A percentile compares a stretch with the other conserved stretches of the same genome.
Evolutionary conservation across 2,888 invertebrate genomes (phyloP).

Genomic region (Archips crataeganus): DNA sequence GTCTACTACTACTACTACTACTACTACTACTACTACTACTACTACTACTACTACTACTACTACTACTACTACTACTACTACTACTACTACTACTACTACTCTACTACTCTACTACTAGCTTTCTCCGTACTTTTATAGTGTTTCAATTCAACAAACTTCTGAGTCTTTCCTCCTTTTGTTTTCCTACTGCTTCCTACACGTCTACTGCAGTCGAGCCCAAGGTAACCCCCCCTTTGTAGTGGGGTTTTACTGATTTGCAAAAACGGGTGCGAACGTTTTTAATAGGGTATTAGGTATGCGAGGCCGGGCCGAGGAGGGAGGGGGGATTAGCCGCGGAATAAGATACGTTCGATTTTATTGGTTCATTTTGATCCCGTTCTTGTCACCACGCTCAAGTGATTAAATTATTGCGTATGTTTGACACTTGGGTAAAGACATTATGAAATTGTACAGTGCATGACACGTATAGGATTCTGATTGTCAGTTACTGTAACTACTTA

Average conservation of each 20-base stretch:
- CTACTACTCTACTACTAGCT: too few species aligned
- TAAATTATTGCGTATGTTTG: not conserved
- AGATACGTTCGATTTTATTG: slow-evolving; percentile 34
- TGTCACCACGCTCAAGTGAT: slow-evolving; percentile 7
- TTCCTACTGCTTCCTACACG: slow-evolving; percentile 7
- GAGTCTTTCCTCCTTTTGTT: not conserved
- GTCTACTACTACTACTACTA: too few species aligned
- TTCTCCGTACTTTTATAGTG: too few species aligned
- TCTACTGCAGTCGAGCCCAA: slow-evolving; percentile 30
- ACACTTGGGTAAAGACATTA: not conserved
- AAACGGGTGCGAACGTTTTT: slow-evolving; percentile 51
- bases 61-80: too few species aligned
- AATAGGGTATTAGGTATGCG: slow-evolving; percentile 43
- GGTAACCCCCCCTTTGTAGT: slow-evolving; percentile 60
- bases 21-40: too few species aligned
- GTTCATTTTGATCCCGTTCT: slow-evolving; percentile 15
- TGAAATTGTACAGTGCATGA: too few species aligned
- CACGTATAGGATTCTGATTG: too few species aligned
- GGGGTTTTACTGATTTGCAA: slow-evolving; percentile 66
- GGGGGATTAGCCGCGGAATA: slow-evolving; percentile 35
- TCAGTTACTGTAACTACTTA: too few species aligned
- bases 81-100: too few species aligned
- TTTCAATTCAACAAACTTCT: not conserved
- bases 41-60: too few species aligned
- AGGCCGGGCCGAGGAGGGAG: slow-evolving; percentile 15